Evolutionary conservation across 2,888 invertebrate species (phyloP), one percentile per base, ranked within the genome.

Genomic region (Parnassius apollo): DNA sequence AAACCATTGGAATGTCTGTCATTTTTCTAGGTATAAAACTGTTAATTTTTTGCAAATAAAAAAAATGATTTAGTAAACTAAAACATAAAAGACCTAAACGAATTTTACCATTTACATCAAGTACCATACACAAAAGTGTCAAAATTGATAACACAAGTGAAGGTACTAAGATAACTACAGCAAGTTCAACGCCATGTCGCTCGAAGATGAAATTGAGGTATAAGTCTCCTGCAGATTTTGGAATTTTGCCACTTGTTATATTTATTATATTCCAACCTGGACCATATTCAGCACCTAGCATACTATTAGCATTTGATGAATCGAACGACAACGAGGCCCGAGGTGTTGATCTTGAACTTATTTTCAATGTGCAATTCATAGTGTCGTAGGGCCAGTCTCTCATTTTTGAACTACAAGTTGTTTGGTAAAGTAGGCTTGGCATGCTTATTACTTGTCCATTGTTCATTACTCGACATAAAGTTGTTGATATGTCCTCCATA

Each of bases 201-300:
- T 83, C 76, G 22, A 86, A 61, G 0, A 71, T 61, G 22, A 85
- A 81, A 0, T 68, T 69, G 50, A 85, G 60, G 12, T 65, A 69
- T 4, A 85, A 55, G 22, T 75, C 72, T 0, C 61, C 64, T 0
- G 70, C 1, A 9, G 69, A 61, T n/a, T 54, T 67, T 2, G 65
- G n/a, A 53, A 71, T 57, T 22, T 69, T 62, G 0, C 64, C 63
- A 46, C 75, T 69, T 4, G 68, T 61, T 57, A 71, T 79, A 57
- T 77, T 75, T 7, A 79, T 69, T 45, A 86, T 77, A 2, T 73
- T 71, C 82, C 83, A 86, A 13, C 76, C 78, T 0, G 74, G 58
- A 0, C 78, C 80, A 58, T 77, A 75, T 9, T 77, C 75, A 0
- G 74, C 73, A 0, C 70, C 74, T 0, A 69, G 2, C 68, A 76